Evolutionary conservation across 2,113 vertebrate species (phyloP).

Genomic region (Ivindomyrus marchei): DNA sequence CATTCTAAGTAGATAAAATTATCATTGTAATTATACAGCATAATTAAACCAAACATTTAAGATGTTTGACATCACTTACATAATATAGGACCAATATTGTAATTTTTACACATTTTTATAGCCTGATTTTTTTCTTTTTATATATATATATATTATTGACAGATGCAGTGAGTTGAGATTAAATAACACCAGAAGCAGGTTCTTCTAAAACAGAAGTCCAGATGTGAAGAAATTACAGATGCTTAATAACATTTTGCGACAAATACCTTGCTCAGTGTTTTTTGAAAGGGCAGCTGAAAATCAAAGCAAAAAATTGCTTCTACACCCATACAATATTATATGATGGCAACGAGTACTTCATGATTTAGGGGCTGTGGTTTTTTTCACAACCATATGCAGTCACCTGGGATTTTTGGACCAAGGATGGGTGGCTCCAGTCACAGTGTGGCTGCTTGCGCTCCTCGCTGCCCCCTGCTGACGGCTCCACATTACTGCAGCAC

Average conservation of each 20-base stretch:
- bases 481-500: constrained; percentile 76
- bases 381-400: constrained; percentile 14
- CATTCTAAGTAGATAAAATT: background rate
- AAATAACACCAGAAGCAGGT: background rate
- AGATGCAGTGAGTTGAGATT: background rate
- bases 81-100: background rate
- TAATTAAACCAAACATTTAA: constrained; percentile 8
- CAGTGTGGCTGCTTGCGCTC: constrained; percentile 53
- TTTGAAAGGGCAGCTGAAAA: constrained; percentile 1
- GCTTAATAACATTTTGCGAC: background rate
- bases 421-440: constrained; percentile 48
- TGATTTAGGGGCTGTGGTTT: constrained; percentile 9
- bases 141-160: background rate
- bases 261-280: constrained; percentile 1
- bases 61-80: constrained; percentile 13
- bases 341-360: background rate
- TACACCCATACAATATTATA: background rate
- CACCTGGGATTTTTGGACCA: constrained; percentile 36
- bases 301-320: background rate
- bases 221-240: background rate
- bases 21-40: background rate
- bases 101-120: background rate
- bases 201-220: background rate
- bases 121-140: background rate
- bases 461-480: constrained; percentile 37